Evolutionary conservation across 2,797 vertebrate genomes (phyloP), one percentile per base, ranked within the genome.

Genomic region (Nyctalus aviator): DNA sequence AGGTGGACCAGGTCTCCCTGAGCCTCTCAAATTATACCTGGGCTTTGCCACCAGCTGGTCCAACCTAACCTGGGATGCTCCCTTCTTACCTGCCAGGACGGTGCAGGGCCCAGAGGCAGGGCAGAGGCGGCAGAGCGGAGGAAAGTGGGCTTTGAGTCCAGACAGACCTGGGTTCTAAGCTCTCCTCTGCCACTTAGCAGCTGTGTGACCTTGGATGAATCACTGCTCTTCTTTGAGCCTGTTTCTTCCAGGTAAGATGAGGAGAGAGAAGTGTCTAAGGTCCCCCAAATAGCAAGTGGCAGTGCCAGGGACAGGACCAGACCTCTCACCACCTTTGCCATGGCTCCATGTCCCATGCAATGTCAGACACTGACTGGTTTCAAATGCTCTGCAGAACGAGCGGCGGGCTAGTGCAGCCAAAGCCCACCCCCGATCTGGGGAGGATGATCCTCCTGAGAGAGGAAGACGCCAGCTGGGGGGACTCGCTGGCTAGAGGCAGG

Each of bases 291-390:
- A 73, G 15, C 44, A 37, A 32, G 37, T 5, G 27, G n/a, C 57
- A 55, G 59, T 75, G 30, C 21, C 8, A 13, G 18, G 64, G 17
- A 23, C 10, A 44, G 78, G 48, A 37, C 3, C 30, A 7, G 27
- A 30, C 32, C 53, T 46, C 32, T 23, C 5, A 59, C 14, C 57
- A 6, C 0, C 37, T 32, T 50, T 20, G 8, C 6, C 14, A 6
- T 8, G 6, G 32, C 25, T 35, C 50, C 46, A 0, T 6, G 59
- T 76, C 46, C 81, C 32, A 0, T 12, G 69, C 57, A 50, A 41
- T 30, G 44, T 0, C 27, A 15, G n/a, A 2, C 2, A 41, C n/a
- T 1, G 46, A 20, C 1, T 27, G 57, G 57, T 37, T 27, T 18
- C 64, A 21, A 75, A 68, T n/a, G 14, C 57, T 91, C 66, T 23